Evolutionary conservation across 2,888 invertebrate genomes (phyloP).

Genomic region (Osmoderma eremita): DNA sequence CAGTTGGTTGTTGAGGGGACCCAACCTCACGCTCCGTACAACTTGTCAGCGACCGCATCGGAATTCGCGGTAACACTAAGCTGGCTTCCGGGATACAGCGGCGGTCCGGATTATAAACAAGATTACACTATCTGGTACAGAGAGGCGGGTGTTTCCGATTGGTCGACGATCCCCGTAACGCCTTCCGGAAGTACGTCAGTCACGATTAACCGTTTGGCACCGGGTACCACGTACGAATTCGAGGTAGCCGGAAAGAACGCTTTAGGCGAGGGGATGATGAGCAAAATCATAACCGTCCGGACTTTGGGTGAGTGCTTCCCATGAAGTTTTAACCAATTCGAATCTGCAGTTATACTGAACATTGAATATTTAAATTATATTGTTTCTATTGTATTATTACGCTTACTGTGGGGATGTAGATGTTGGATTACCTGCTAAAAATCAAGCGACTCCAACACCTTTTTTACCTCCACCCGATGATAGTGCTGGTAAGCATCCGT

Average conservation of each 20-base stretch:
- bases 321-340: neutral
- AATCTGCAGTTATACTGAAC: constrained; percentile 17
- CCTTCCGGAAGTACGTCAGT: constrained; percentile 90
- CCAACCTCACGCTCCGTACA: constrained; percentile 96
- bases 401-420: constrained; percentile 52
- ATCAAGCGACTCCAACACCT: constrained; percentile 72
- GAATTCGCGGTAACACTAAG: constrained; percentile 90
- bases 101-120: constrained; percentile 94
- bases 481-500: constrained; percentile 70
- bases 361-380: constrained; percentile 17
- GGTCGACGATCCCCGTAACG: constrained; percentile 93
- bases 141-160: constrained; percentile 86
- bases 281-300: constrained; percentile 88
- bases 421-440: constrained; percentile 71
- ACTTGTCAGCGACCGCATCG: constrained; percentile 88
- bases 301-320: constrained; percentile 79
- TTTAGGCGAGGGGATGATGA: constrained; percentile 95
- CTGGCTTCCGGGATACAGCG: constrained; percentile 96
- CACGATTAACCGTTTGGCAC: constrained; percentile 89
- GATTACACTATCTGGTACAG: constrained; percentile 96
- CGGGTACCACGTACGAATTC: constrained; percentile 94
- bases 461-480: constrained; percentile 76
- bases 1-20: constrained; percentile 93
- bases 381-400: constrained; percentile 22
- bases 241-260: constrained; percentile 95